A percentile compares a stretch with the other conserved stretches of the same genome.
Conservation (phyloP, 2,113 vertebrate genomes). For the Heterotilapia buettikoferi region DNA sequence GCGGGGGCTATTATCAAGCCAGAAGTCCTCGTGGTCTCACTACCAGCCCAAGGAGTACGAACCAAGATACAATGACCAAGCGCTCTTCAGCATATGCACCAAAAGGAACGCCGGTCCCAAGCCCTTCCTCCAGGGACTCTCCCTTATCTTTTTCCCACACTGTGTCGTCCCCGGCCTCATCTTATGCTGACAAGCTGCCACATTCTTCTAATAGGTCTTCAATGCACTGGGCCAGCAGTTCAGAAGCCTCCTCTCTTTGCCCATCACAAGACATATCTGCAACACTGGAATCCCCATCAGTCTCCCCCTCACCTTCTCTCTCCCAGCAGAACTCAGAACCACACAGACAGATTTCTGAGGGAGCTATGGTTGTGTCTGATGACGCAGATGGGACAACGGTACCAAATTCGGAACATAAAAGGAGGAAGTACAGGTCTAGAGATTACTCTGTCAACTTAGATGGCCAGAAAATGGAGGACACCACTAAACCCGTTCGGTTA, state of each 20-base stretch:
- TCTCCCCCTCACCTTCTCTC: constrained; percentile 59
- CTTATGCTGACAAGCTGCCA: constrained; percentile 69
- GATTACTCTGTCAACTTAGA: constrained; percentile 90
- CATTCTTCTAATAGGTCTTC: constrained; percentile 70
- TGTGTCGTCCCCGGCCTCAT: constrained; percentile 74
- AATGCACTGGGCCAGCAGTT: constrained; percentile 74
- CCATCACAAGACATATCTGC: constrained; percentile 68
- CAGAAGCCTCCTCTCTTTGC: constrained; percentile 58
- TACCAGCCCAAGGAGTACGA: constrained; percentile 80
- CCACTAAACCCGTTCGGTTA: constrained; percentile 92
- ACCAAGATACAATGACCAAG: constrained; percentile 78
- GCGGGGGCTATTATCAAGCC: constrained; percentile 73
- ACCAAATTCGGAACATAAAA: constrained; percentile 80
- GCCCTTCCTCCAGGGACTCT: constrained; percentile 77
- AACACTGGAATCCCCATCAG: constrained; percentile 65
- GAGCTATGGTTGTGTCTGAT: constrained; percentile 61
- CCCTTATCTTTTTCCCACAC: constrained; percentile 78
- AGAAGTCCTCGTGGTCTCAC: constrained; percentile 82
- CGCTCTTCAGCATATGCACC: constrained; percentile 82
- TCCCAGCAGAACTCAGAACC: constrained; percentile 50
- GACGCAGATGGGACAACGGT: constrained; percentile 75
- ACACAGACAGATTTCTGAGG: constrained; percentile 69
- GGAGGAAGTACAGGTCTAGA: constrained; percentile 89
- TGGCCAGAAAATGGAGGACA: constrained; percentile 83
- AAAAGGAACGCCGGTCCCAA: constrained; percentile 78